Evolutionary conservation across 2,888 invertebrate genomes (phyloP), one percentile per base, ranked within the genome.

Genomic region (Iphiclides podalirius): DNA sequence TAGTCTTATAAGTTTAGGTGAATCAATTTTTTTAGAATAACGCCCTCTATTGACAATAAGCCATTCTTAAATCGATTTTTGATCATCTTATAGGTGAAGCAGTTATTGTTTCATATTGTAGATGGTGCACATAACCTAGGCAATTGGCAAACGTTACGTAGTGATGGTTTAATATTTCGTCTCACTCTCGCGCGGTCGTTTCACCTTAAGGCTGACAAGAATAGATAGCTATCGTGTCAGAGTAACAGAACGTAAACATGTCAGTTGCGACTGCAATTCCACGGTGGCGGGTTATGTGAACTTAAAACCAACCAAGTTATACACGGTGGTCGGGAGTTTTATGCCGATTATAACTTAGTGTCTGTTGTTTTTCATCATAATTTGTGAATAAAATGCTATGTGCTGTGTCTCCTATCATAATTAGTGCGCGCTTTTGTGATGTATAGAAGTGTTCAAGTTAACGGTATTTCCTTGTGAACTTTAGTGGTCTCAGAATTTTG

Each of bases 401-500:
- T 40, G 11, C 14, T 14, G 39, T 34, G 35, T 35, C 26, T 31
- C 26, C 1, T 44, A 11, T n/a, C 34, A 16, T 39, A 34, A 28
- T 44, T 11, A n/a, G 14, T 17, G 35, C 40, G 23, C 13, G 23
- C 23, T 35, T 23, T 31, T 3, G 59, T 66, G 70, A 67, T 70
- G 60, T 57, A 52, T 55, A 68, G 11, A 12, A 67, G 66, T 61
- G 63, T 59, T 63, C 66, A 55, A 60, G 61, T 59, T 83, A 83
- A 83, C 83, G 83, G 83, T 77, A 82, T 72, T 64, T 69, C 66
- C 61, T 72, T 64, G 66, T 77, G 77, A 79, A 78, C 74, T 77
- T 71, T 65, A 66, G 70, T 64, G 38, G 49, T 65, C 66, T 75
- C 68, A 76, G 68, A 77, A 72, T 78, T 77, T 70, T 68, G 73